Base-by-base conservation (phyloP, 2,113 vertebrate genomes). In the Cinclus cinclus region DNA sequence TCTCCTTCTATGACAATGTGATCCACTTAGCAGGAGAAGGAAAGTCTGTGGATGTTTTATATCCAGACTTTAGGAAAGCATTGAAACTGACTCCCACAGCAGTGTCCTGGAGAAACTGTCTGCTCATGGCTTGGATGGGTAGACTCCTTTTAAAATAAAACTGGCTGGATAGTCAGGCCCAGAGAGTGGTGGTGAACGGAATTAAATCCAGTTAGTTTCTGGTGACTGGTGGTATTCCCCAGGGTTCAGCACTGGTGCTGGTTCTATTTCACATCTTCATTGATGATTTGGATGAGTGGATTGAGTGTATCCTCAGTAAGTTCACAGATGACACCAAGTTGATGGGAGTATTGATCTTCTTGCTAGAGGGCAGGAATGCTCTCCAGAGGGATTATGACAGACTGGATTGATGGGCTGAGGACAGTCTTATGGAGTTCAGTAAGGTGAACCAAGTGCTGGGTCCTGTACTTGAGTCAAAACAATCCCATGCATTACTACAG, bases 381-480 rank as follows among this genome's bases (percentile, higher is more conserved):
- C 47, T 75, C 10, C n/a, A 83, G 24, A n/a, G 30, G 30, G 16
- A 75, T 68, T 28, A 10, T 25, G 39, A 46, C 53, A 60, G 46
- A 18, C 10, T 42, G 30, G 55, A 53, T 9, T 0, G 0, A 42
- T 16, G 8, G 62, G 8, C 55, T 2, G 3, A 76, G 46, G 47
- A 69, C 21, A 47, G 27, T 13, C 30, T n/a, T 47, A 13, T 31
- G 41, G 22, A 33, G 17, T 19, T 47, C 41, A 69, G 25, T 19
- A 31, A 55, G 17, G 18, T 55, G 63, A 76, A 41, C n/a, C n/a
- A 27, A 35, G 55, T 31, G 11, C 39, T 41, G 16, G 9, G n/a
- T 62, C 41, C 30, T 55, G 25, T 14, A 31, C 24, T 68, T 60
- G 24, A 10, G 30, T 25, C 24, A 62, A 25, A 76, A 69, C 17